phyloP scores from a whole-genome alignment of 2,797 vertebrate genomes.

The Sternarchorhynchus goeldii region DNA sequence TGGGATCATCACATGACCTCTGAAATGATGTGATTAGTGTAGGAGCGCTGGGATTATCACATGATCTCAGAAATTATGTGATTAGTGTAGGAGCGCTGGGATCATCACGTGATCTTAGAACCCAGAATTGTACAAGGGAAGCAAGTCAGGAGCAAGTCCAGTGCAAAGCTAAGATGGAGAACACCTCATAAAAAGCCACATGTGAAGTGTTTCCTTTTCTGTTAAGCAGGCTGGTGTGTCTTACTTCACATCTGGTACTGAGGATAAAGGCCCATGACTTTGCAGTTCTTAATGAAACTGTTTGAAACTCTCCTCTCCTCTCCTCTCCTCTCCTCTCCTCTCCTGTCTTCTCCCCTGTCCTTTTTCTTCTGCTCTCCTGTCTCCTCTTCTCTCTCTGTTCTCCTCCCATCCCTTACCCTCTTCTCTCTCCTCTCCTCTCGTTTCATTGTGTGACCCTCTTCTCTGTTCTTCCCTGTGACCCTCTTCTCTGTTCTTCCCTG shows the following conservation, averaged over 20 bases:
- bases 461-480: neutral
- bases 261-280: too few species aligned
- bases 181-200: neutral
- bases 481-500: slow-evolving; percentile 56
- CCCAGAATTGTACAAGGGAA: slow-evolving; percentile 1
- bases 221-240: neutral
- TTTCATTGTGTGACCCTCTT: neutral
- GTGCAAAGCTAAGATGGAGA: slow-evolving; percentile 30
- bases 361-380: neutral
- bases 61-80: neutral
- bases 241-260: too few species aligned
- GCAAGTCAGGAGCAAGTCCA: neutral
- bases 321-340: slow-evolving; percentile 18
- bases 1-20: too few species aligned
- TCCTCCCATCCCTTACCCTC: too few species aligned
- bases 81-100: too few species aligned
- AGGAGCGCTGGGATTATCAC: too few species aligned
- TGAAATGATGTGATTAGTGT: neutral
- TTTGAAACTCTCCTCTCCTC: neutral
- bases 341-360: too few species aligned
- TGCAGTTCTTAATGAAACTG: neutral
- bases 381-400: slow-evolving; percentile 12
- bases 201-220: neutral
- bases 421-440: neutral
- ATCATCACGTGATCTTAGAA: neutral